phyloP scores from a whole-genome alignment of 2,797 vertebrate genomes.

The Centroberyx gerrardi region DNA sequence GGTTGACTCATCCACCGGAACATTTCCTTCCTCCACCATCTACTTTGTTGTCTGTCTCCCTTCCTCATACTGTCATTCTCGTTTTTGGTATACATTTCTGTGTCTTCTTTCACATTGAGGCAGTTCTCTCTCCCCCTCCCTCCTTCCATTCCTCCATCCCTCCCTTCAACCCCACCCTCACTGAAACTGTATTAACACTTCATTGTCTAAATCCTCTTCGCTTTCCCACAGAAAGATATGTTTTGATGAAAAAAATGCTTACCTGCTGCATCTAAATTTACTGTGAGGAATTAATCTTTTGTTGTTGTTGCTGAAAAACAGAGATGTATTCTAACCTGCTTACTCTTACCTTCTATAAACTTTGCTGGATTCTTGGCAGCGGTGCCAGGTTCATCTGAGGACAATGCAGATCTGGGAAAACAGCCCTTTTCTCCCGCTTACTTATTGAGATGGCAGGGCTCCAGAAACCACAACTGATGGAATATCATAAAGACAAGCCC shows the following conservation, averaged over 20 bases:
- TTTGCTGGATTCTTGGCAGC: constrained; percentile 83
- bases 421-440: constrained; percentile 75
- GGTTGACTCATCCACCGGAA: constrained; percentile 40
- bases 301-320: constrained; percentile 70
- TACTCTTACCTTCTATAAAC: constrained; percentile 82
- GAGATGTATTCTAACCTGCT: constrained; percentile 77
- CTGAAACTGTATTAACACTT: constrained; percentile 61
- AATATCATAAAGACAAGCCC: constrained; percentile 75
- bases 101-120: constrained; percentile 22
- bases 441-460: constrained; percentile 78
- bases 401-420: constrained; percentile 84
- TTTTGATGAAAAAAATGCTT: constrained; percentile 54
- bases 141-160: no score
- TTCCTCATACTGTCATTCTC: constrained; percentile 36
- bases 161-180: neutral
- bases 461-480: constrained; percentile 81
- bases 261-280: constrained; percentile 74
- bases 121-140: neutral
- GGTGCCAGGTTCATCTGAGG: constrained; percentile 81
- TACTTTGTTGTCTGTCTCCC: constrained; percentile 5
- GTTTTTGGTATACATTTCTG: constrained; percentile 43
- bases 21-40: neutral
- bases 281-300: constrained; percentile 65
- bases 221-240: constrained; percentile 64
- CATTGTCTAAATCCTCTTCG: constrained; percentile 61